A percentile compares a stretch with the other conserved stretches of the same genome.
These are phyloP conservation scores for Gallinago nigripennis DNA, from an alignment of 2,797 vertebrate genomes.

Conservation along the genomic window DNA sequence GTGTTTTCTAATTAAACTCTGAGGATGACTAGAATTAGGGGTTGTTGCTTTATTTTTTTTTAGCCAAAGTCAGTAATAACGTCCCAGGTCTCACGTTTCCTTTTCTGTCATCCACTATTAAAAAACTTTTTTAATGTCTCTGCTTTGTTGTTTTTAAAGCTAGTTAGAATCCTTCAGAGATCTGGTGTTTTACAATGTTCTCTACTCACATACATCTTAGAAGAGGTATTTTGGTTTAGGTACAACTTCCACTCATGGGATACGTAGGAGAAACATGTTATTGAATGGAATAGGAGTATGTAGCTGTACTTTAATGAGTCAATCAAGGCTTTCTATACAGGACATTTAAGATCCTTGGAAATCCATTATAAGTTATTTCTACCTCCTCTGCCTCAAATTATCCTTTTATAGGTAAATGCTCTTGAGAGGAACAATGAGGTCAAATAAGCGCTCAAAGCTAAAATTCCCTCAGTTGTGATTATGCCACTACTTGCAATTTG, in stretches of 20 bases:
- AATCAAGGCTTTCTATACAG: neutral
- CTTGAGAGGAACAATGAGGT: conserved; percentile 5
- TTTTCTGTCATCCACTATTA: neutral
- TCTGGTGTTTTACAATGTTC: neutral
- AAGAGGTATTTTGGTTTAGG: neutral
- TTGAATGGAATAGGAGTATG: neutral
- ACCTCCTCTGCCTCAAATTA: neutral
- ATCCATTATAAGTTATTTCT: neutral
- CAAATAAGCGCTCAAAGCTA: neutral
- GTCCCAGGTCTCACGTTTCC: neutral
- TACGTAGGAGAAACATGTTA: neutral
- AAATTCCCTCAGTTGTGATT: neutral
- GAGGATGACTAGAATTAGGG: neutral
- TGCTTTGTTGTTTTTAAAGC: neutral
- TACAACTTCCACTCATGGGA: neutral
- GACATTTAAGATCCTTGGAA: neutral
- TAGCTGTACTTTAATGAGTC: neutral
- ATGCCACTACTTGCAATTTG: neutral
- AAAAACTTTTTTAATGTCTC: neutral
- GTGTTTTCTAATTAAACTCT: neutral
- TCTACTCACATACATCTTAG: neutral
- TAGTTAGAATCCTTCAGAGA: neutral
- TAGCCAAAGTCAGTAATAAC: neutral
- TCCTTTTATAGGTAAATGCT: conserved; percentile 2
- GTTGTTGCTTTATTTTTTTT: neutral